These are phyloP conservation scores for Heliconius charithonia DNA, from an alignment of 2,888 invertebrate species.

Conservation along the genomic window DNA sequence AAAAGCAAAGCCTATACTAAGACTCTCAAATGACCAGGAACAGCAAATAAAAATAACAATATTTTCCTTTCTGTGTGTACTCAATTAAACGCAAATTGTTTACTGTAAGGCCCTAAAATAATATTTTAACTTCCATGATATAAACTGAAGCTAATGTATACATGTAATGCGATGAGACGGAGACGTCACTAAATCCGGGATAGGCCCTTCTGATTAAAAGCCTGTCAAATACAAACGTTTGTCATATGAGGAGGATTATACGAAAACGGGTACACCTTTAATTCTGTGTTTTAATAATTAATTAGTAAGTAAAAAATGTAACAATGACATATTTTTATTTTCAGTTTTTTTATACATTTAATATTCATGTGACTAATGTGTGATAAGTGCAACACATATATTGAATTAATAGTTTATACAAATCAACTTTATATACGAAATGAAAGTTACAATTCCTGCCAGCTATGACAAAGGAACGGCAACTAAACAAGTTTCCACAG, in stretches of 20 bases:
- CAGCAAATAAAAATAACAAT: too few species aligned
- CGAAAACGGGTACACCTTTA: slow-evolving; percentile 32
- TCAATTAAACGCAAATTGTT: neutral
- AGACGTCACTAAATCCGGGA: slow-evolving; percentile 42
- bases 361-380: neutral
- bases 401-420: neutral
- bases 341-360: too few species aligned
- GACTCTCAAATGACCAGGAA: too few species aligned
- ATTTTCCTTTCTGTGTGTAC: neutral
- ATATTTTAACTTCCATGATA: slow-evolving; percentile 12
- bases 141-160: slow-evolving; percentile 9
- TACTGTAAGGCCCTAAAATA: neutral
- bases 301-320: neutral
- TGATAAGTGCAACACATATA: neutral
- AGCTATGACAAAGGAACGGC: slow-evolving; percentile 22
- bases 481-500: slow-evolving; percentile 25
- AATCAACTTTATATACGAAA: neutral
- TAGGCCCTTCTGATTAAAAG: slow-evolving; percentile 42
- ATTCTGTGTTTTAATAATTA: slow-evolving; percentile 26
- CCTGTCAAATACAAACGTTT: slow-evolving; percentile 45
- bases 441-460: slow-evolving; percentile 17
- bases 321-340: too few species aligned
- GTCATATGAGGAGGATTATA: slow-evolving; percentile 43
- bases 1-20: neutral
- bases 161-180: slow-evolving; percentile 22